These are phyloP conservation scores for Campoletis raptor DNA, from an alignment of 2,888 invertebrate species.

Conservation along the genomic window DNA sequence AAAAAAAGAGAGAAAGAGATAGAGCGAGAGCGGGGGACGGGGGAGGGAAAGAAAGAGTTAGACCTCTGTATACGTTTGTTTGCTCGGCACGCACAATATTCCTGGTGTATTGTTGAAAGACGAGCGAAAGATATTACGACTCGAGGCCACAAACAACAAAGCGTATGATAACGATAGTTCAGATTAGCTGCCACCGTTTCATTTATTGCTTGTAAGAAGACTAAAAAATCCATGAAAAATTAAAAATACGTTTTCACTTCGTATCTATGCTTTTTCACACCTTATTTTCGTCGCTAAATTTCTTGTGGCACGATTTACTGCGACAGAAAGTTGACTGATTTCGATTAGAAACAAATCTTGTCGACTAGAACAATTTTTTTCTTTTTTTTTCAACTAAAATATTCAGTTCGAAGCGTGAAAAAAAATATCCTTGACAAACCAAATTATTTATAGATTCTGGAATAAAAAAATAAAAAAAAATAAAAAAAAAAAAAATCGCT, in stretches of 20 bases:
- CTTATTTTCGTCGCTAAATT: background rate
- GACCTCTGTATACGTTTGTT: conserved; percentile 19
- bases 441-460: background rate
- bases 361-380: too few relatives aligned
- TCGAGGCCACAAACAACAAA: conserved; percentile 60
- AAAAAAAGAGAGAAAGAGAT: conserved; percentile 4
- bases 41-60: conserved; percentile 23
- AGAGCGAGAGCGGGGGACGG: background rate
- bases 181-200: conserved; percentile 53
- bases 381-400: too few relatives aligned
- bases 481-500: too few relatives aligned
- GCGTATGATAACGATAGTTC: conserved; percentile 44
- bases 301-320: background rate
- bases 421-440: too few relatives aligned
- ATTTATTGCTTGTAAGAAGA: conserved; percentile 28
- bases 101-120: conserved; percentile 46
- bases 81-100: conserved; percentile 53
- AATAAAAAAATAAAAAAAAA: too few relatives aligned
- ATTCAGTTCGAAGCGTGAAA: too few relatives aligned
- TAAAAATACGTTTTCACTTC: background rate
- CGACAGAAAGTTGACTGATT: too few relatives aligned
- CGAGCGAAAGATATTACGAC: conserved; percentile 46
- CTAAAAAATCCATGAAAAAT: background rate
- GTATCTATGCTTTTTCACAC: background rate
- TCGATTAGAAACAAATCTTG: too few relatives aligned